phyloP scores from a whole-genome alignment of 2,797 vertebrate genomes.

The Staurois parvus region DNA sequence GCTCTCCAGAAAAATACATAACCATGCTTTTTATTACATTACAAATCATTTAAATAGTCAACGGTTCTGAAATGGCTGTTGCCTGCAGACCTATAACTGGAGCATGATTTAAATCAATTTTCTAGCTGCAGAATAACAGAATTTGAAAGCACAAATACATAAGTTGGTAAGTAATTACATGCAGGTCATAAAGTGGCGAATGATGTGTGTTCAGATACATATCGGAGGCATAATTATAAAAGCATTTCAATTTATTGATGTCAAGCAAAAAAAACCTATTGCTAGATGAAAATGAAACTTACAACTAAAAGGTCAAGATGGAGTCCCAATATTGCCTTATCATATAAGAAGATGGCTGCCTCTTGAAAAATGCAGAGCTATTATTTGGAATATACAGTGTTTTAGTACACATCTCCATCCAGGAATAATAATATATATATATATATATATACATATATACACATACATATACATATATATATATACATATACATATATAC shows the following conservation, averaged over 20 bases:
- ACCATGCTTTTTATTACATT: constrained; percentile 28
- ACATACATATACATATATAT: no score
- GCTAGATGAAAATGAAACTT: no score
- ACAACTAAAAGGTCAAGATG: no score
- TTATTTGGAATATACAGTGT: no score
- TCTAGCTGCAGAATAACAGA: not conserved
- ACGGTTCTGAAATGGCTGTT: not conserved
- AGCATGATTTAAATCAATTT: constrained; percentile 1
- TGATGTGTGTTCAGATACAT: not conserved
- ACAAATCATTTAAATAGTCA: constrained; percentile 25
- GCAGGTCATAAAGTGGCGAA: not conserved
- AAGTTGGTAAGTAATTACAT: not conserved
- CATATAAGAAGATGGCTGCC: no score
- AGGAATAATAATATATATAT: no score
- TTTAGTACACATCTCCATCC: no score
- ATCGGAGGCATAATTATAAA: constrained; percentile 2
- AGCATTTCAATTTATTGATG: not conserved
- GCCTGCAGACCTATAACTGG: constrained; percentile 32
- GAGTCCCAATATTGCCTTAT: no score
- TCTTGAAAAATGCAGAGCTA: no score
- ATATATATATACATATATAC: no score
- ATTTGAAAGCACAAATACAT: constrained; percentile 11
- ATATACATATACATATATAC: no score
- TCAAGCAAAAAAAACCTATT: not conserved
- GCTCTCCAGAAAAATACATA: constrained; percentile 11